Conservation (phyloP, 1,140 invertebrate species). For the Bilobella aurantiaca region DNA sequence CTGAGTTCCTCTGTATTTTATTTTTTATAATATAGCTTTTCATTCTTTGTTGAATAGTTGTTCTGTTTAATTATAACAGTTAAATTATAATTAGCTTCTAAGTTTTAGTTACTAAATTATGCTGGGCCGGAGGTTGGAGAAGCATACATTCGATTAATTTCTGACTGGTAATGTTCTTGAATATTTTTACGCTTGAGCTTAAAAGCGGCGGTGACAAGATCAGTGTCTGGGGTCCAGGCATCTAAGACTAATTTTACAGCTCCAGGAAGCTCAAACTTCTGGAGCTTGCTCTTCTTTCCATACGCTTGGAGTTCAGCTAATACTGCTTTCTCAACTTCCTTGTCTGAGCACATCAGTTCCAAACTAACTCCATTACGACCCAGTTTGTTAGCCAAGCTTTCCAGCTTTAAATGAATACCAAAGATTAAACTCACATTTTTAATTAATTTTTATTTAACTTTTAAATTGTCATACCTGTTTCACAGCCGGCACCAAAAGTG, state of each 20-base stretch:
- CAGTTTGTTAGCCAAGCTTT: slow-evolving; percentile 54
- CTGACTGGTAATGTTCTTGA: slow-evolving; percentile 76
- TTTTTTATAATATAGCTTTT: too few species aligned
- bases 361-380: slow-evolving; percentile 51
- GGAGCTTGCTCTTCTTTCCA: slow-evolving; percentile 70
- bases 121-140: too few species aligned
- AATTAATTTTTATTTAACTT: slow-evolving; percentile 7
- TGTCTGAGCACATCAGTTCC: slow-evolving; percentile 62
- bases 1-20: too few species aligned
- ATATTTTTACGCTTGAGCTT: slow-evolving; percentile 94
- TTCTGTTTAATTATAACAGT: too few species aligned
- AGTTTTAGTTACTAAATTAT: too few species aligned
- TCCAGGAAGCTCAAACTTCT: slow-evolving; percentile 86
- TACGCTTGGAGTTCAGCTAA: slow-evolving; percentile 66
- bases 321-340: slow-evolving; percentile 62
- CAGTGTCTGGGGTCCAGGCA: slow-evolving; percentile 91
- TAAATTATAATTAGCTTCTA: too few species aligned
- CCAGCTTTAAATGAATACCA: slow-evolving; percentile 43
- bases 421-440: slow-evolving; percentile 1
- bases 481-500: slow-evolving; percentile 75
- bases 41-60: too few species aligned
- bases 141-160: slow-evolving; percentile 83
- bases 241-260: slow-evolving; percentile 77
- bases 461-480: slow-evolving; percentile 35
- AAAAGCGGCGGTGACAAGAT: slow-evolving; percentile 92